phyloP scores from a whole-genome alignment of 2,888 invertebrate genomes.

The Spicauda simplicius region DNA sequence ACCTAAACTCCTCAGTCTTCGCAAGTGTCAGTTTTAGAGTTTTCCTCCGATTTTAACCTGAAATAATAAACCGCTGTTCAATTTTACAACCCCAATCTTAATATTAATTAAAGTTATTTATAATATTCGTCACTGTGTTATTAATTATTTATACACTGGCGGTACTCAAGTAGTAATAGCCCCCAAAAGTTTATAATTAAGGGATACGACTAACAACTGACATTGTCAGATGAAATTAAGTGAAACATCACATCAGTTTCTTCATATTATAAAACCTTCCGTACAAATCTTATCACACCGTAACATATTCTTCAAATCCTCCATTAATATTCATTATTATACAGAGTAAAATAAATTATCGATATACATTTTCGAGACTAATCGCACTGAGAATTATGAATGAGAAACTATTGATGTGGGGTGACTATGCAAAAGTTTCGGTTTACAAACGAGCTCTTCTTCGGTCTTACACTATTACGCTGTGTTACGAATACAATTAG shows the following conservation, averaged over 20 bases:
- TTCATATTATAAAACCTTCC: background rate
- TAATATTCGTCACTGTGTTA: background rate
- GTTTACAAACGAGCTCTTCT: background rate
- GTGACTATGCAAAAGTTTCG: background rate
- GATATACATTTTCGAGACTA: background rate
- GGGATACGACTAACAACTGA: background rate
- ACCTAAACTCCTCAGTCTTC: slow-evolving; percentile 66
- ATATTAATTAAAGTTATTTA: slow-evolving; percentile 8
- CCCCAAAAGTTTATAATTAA: background rate
- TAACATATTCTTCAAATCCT: background rate
- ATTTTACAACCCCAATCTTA: slow-evolving; percentile 45
- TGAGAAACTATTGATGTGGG: background rate
- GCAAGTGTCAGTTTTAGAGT: slow-evolving; percentile 57
- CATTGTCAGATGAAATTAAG: background rate
- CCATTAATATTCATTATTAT: background rate
- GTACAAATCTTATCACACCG: background rate
- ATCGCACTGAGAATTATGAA: background rate
- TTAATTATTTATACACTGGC: background rate
- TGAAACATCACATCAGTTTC: background rate
- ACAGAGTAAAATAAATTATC: background rate
- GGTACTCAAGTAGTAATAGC: background rate
- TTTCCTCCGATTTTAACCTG: slow-evolving; percentile 72
- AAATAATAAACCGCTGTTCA: slow-evolving; percentile 71
- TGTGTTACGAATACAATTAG: background rate
- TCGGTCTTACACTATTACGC: background rate